Evolutionary conservation across 2,888 invertebrate species (phyloP), one percentile per base, ranked within the genome.

Genomic region (Leptarthrus brevirostris): DNA sequence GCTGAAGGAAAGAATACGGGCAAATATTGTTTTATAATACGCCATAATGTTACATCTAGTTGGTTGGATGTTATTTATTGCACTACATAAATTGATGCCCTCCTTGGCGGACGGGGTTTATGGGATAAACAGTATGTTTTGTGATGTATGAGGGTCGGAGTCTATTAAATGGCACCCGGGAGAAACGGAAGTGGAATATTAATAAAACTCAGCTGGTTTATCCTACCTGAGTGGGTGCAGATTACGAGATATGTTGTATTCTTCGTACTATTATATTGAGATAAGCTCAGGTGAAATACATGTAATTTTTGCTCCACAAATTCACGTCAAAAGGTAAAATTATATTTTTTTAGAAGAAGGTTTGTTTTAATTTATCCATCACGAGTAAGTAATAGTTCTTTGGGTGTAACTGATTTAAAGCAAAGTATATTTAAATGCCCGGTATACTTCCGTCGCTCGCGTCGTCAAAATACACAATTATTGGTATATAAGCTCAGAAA

Each of bases 21-120:
- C 73, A 75, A 75, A 75, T 75, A 73, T 75, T 75, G 75, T 75
- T 75, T 75, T 75, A 75, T 75, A 75, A 75, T 73, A 75, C 70
- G 58, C 75, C 75, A 73, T 75, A 73, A 75, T 75, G 75, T 75
- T 73, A 75, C 73, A 75, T 75, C 75, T 75, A 75, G 75, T 73
- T 64, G 75, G 71, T 53, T 75, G 73, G 73, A 75, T 75, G 70
- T 73, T 75, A 73, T 75, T 75, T 75, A 75, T 75, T 73, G 73
- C 73, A 75, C 73, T 73, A 75, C 75, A 75, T 75, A 75, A 75
- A 75, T 73, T 75, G 75, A 73, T 73, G 69, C 44, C 66, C 22
- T 47, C 69, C 52, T 58, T 47, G 16, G 24, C 52, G 24, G 58
- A 20, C 52, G 18, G 69, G 61, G 72, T 69, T 75, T 72, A 73